Base-by-base conservation (phyloP, 2,113 vertebrate species). In the Archilochus colubris region DNA sequence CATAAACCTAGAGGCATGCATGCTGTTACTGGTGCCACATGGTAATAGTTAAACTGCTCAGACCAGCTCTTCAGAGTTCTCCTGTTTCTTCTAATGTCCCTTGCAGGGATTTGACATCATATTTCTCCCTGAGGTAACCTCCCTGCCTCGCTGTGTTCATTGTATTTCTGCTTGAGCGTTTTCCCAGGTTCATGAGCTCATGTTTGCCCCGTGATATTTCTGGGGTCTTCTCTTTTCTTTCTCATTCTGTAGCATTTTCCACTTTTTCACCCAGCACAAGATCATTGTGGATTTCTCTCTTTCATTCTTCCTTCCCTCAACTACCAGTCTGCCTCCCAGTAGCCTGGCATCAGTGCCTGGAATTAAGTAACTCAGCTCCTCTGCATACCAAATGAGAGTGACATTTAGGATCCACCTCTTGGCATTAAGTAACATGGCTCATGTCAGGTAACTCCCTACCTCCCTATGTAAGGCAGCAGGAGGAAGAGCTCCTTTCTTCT, bases 141-240 rank as follows among this genome's bases (percentile, higher is more conserved):
- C 40, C 43, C 40, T 30, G 33, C 5, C 54, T 85, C 33, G 5
- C 58, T 31, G 2, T 9, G 21, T 30, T 48, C 38, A 23, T 7
- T 48, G 15, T 28, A 1, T 51, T 70, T 70, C n/a, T 75, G 23
- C 13, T 43, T 3, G 28, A n/a, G 36, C 3, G 1, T 48, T 80
- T 80, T 40, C 46, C 54, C 72, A 50, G 67, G 9, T 53, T 74
- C 21, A 6, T 1, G 11, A 13, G 1, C 28, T 59, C 14, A 0
- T 4, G 17, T 30, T 61, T 0, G 1, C 46, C 9, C 6, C 13
- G 2, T 9, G n/a, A 17, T 10, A 3, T 5, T 30, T 48, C 59
- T 33, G 44, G 14, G 10, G 1, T 8, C 21, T 54, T 21, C 36
- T 48, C 36, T 44, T 21, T 18, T n/a, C 44, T 66, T 53, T 31